Percentiles rank a stretch among this genome's conserved stretches.
phyloP scores from a whole-genome alignment of 2,113 vertebrate species.

The Ploceus nigricollis region DNA sequence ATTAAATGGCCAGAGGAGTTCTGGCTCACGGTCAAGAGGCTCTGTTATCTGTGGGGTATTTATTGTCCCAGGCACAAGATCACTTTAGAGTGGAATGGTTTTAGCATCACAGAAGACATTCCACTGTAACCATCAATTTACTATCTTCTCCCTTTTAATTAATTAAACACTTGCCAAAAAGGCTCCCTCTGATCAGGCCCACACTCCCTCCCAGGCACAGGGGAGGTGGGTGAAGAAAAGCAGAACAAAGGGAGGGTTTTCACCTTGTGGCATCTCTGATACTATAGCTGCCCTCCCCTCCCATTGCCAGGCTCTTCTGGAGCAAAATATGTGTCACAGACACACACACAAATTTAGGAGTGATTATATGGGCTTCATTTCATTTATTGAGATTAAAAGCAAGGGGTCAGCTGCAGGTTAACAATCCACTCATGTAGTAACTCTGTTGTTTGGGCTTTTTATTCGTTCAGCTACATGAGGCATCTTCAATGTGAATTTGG shows the following conservation, averaged over 20 bases:
- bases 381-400: neutral
- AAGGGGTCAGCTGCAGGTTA: neutral
- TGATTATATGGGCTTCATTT: neutral
- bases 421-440: neutral
- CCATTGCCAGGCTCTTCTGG: neutral
- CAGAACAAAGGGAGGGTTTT: neutral
- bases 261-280: neutral
- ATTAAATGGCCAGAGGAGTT: neutral
- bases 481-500: neutral
- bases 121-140: neutral
- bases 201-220: neutral
- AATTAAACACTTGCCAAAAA: neutral
- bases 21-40: neutral
- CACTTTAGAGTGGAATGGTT: neutral
- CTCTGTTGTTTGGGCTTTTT: neutral
- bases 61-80: neutral
- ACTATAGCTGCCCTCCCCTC: fast-evolving
- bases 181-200: neutral
- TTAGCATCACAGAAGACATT: neutral
- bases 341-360: neutral
- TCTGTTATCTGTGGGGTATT: neutral
- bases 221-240: neutral
- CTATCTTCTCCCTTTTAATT: neutral
- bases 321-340: neutral
- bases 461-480: neutral